Evolutionary conservation across 2,113 vertebrate genomes (phyloP), one percentile per base, ranked within the genome.

Genomic region (Epinephelus fuscoguttatus): DNA sequence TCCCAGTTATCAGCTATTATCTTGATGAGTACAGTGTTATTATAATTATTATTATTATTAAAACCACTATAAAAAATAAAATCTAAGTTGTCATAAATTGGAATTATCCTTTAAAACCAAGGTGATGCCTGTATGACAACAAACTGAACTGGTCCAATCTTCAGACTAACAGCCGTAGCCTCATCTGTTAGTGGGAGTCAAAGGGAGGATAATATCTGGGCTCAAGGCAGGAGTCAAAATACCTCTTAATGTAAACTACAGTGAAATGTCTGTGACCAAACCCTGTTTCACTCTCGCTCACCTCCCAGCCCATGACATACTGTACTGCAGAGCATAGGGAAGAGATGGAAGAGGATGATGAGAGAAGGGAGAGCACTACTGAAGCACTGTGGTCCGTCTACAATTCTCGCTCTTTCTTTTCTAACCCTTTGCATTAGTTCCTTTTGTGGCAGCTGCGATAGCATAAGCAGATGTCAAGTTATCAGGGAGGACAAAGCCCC

Each of bases 391-490:
- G 23, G 40, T n/a, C 27, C 13, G 6, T 83, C 23, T 47, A 49
- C 42, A 69, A 53, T 64, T 63, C 33, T 37, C 12, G 0, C 42
- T 55, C 40, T 25, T 7, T 52, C 27, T 55, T 30, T 61, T 57
- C 23, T 9, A 47, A 55, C 47, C 27, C 42, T 73, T 19, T 64
- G 25, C 12, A 70, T 81, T 30, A 75, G 49, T 75, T 75, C 25
- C 52, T 75, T 81, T 56, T 63, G 60, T 55, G 14, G 45, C 17
- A 12, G 66, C 23, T 64, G 55, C 74, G 71, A 89, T 70, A 70
- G 73, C 60, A 56, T 59, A 6, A 68, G 11, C 77, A 87, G 78
- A 84, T 85, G 78, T 80, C 25, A 27, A 23, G 61, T 67, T 80
- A 78, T 72, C 49, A 4, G 60, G 0, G 3, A 74, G 56, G 68